Evolutionary conservation across 2,797 vertebrate species (phyloP).

Genomic region (Delichon dasypus): DNA sequence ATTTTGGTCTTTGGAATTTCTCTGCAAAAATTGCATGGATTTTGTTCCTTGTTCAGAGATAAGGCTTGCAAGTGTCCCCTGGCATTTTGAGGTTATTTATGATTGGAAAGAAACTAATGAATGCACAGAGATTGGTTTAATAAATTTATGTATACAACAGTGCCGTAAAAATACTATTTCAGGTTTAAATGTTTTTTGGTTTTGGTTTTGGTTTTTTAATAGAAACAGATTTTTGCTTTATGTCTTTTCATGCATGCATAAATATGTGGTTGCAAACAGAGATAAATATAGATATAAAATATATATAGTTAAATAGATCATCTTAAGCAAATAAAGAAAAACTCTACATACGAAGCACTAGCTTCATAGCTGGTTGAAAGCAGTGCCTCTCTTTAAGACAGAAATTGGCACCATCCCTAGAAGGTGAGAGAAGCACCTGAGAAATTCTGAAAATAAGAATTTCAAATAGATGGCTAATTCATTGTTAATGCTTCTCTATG

Average conservation of each 20-base stretch:
- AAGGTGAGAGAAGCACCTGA: background rate
- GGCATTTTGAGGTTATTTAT: background rate
- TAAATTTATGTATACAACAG: background rate
- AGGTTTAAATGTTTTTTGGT: background rate
- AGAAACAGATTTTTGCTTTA: background rate
- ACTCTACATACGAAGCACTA: rapidly evolving
- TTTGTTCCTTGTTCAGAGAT: background rate
- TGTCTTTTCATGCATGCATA: background rate
- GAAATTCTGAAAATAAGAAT: background rate
- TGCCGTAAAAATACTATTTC: background rate
- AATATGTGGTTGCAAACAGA: background rate
- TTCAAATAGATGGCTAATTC: background rate
- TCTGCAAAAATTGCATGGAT: background rate
- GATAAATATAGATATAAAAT: background rate
- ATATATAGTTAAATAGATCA: rapidly evolving
- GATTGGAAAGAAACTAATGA: background rate
- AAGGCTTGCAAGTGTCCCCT: background rate
- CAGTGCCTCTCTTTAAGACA: background rate
- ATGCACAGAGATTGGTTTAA: background rate
- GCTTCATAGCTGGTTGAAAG: background rate
- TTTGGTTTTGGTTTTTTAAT: background rate
- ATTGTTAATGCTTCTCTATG: background rate
- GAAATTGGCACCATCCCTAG: background rate
- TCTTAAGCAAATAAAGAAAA: background rate
- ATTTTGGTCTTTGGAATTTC: background rate